These are phyloP conservation scores for Gymnosoma rotundatum DNA, from an alignment of 2,888 invertebrate species.

Conservation along the genomic window DNA sequence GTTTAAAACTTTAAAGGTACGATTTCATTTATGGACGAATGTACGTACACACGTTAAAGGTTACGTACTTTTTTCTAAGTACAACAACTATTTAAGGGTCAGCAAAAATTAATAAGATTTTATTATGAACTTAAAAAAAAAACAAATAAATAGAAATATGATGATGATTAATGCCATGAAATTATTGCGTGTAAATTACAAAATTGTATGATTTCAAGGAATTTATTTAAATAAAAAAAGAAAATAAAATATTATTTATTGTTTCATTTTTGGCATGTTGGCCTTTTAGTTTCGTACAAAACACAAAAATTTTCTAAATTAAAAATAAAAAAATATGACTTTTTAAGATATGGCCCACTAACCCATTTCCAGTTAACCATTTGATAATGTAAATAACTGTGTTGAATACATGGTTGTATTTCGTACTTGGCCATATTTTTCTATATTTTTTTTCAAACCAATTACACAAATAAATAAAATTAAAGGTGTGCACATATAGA, in stretches of 20 bases:
- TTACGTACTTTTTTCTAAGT: too few relatives aligned
- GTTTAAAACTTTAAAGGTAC: too few relatives aligned
- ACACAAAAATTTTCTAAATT: slow-evolving; percentile 12
- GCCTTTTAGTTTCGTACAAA: slow-evolving; percentile 19
- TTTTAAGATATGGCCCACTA: slow-evolving; percentile 27
- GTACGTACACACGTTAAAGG: too few relatives aligned
- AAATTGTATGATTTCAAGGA: slow-evolving; percentile 49
- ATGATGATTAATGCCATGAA: slow-evolving; percentile 16
- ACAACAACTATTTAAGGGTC: slow-evolving; percentile 6
- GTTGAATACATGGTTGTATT: too few relatives aligned
- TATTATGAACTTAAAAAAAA: too few relatives aligned
- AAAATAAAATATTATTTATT: background rate
- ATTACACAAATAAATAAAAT: slow-evolving; percentile 41
- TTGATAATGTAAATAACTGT: too few relatives aligned
- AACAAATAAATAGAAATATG: too few relatives aligned
- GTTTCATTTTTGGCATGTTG: slow-evolving; percentile 7
- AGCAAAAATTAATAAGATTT: background rate
- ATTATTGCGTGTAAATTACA: slow-evolving; percentile 60
- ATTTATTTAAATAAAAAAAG: slow-evolving; percentile 20
- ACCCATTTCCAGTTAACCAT: background rate
- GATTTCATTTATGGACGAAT: too few relatives aligned
- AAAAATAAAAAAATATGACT: background rate
- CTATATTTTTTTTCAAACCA: background rate
- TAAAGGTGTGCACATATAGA: slow-evolving; percentile 23
- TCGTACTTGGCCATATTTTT: too few relatives aligned